phyloP scores from a whole-genome alignment of 2,797 vertebrate genomes.

The Setipinna tenuifilis region DNA sequence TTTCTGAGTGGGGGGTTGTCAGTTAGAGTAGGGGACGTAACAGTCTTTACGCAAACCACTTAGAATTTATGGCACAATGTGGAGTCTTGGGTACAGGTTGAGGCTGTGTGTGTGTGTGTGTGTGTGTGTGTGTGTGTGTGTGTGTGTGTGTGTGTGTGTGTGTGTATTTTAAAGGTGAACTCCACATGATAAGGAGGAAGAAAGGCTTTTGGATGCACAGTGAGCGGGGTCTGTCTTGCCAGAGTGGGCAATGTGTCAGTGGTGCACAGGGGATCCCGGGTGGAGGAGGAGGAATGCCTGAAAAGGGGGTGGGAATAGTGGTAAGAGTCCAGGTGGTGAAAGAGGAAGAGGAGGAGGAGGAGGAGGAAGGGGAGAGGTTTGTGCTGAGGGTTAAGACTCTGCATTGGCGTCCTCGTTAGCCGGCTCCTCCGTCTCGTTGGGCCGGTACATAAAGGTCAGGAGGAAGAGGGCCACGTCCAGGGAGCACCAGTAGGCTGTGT shows the following conservation, averaged over 20 bases:
- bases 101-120: background rate
- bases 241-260: background rate
- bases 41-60: constrained; percentile 1
- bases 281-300: background rate
- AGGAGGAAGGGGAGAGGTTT: constrained; percentile 15
- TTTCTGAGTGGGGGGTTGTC: no score
- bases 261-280: background rate
- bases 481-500: constrained; percentile 96
- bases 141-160: background rate
- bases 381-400: constrained; percentile 47
- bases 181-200: background rate
- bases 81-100: background rate
- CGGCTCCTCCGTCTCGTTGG: constrained; percentile 67
- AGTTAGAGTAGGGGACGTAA: background rate
- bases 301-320: background rate
- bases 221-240: constrained; percentile 44
- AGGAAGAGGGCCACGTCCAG: constrained; percentile 95
- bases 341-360: background rate
- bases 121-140: background rate
- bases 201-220: constrained; percentile 46
- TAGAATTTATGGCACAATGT: background rate
- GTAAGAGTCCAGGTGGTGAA: background rate
- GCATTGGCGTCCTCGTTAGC: constrained; percentile 57
- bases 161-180: background rate
- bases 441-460: constrained; percentile 91